phyloP scores from a whole-genome alignment of 1,140 invertebrate species.

The Eurosta solidaginis region DNA sequence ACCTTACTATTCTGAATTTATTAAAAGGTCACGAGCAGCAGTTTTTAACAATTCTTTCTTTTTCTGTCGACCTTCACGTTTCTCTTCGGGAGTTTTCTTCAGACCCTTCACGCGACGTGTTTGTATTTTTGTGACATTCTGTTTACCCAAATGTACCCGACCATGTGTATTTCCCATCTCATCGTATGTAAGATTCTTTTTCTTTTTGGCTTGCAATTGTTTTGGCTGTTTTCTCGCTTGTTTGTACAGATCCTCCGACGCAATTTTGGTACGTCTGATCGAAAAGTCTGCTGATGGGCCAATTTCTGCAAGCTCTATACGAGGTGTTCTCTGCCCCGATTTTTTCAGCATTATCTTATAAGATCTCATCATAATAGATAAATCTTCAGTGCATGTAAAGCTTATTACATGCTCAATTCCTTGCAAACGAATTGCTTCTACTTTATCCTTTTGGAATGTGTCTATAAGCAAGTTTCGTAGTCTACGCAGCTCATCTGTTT shows the following conservation, averaged over 20 bases:
- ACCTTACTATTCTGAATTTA: slow-evolving; percentile 30
- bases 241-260: slow-evolving; percentile 90
- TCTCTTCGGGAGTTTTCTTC: slow-evolving; percentile 74
- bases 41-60: slow-evolving; percentile 60
- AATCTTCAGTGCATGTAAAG: slow-evolving; percentile 80
- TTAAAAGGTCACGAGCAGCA: slow-evolving; percentile 44
- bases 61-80: slow-evolving; percentile 65
- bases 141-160: slow-evolving; percentile 89
- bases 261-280: slow-evolving; percentile 83
- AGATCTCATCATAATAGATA: slow-evolving; percentile 81
- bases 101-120: slow-evolving; percentile 94
- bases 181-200: slow-evolving; percentile 90
- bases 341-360: slow-evolving; percentile 92
- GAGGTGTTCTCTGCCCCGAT: slow-evolving; percentile 82
- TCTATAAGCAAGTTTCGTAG: slow-evolving; percentile 90
- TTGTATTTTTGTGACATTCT: slow-evolving; percentile 84
- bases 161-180: slow-evolving; percentile 87
- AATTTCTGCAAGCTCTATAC: slow-evolving; percentile 86
- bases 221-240: slow-evolving; percentile 83
- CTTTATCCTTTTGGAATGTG: slow-evolving; percentile 88
- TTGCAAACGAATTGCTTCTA: slow-evolving; percentile 80
- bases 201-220: slow-evolving; percentile 78
- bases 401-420: slow-evolving; percentile 92
- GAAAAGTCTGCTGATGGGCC: slow-evolving; percentile 85
- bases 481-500: slow-evolving; percentile 76